Evolutionary conservation across 2,888 invertebrate genomes (phyloP).

Genomic region (Cantharis flavilabris): DNA sequence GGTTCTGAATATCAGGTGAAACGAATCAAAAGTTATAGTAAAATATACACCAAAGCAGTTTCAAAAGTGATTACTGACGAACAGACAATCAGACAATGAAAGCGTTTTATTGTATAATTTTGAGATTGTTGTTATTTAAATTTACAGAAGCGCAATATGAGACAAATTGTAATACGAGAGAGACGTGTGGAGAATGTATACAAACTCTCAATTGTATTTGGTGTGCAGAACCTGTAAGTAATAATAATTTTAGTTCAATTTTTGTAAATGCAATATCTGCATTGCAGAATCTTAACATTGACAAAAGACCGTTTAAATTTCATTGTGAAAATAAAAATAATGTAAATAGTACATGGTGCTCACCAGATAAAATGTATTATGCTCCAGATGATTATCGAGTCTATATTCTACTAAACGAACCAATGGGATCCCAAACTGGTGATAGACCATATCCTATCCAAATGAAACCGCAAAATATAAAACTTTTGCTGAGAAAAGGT

Average conservation of each 20-base stretch:
- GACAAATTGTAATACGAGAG: conserved; percentile 38
- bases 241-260: background rate
- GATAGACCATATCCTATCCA: conserved; percentile 49
- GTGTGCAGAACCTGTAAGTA: no score
- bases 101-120: no score
- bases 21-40: no score
- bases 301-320: background rate
- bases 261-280: background rate
- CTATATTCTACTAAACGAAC: conserved; percentile 32
- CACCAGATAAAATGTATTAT: conserved; percentile 27
- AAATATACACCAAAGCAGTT: no score
- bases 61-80: no score
- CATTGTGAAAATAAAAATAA: conserved; percentile 21
- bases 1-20: no score
- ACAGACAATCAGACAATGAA: no score
- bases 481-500: conserved; percentile 59
- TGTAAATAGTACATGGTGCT: conserved; percentile 23
- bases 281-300: conserved; percentile 4
- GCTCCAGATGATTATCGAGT: conserved; percentile 35
- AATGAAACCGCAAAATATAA: conserved; percentile 62
- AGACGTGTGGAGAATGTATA: conserved; percentile 47
- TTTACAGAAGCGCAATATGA: no score
- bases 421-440: conserved; percentile 33
- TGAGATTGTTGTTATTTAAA: no score
- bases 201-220: no score